Evolutionary conservation across 2,888 invertebrate genomes (phyloP), one percentile per base, ranked within the genome.

Genomic region (Eupithecia subfuscata): DNA sequence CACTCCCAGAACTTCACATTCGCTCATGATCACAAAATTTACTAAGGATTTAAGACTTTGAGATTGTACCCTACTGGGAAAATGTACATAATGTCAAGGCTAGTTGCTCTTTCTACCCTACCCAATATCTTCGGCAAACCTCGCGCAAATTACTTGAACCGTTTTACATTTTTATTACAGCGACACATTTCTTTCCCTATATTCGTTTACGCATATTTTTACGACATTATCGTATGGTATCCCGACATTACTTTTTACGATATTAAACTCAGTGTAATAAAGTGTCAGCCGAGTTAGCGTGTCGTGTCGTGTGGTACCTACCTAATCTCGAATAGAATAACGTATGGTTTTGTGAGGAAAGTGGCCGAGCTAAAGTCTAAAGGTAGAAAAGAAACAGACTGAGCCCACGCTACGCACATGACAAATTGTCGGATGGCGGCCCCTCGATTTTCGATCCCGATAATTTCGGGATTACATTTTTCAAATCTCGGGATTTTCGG

Each of bases 101-200:
- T 12, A 43, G 45, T 63, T 65, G n/a, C 40, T 16, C n/a, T 25
- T 43, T 67, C 67, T 67, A 67, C 40, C 22, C 22, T 5, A 67
- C 8, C n/a, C 22, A 67, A 77, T 56, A 34, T 76, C 77, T 40
- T 34, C 22, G 52, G 79, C 70, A 52, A 74, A 64, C 74, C 77
- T 68, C 77, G 79, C 75, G 79, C 80, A 84, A 85, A 86, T 84
- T 87, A 86, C 85, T 82, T 79, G 25, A 82, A 76, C 81, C 82
- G 84, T 75, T 89, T 88, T 86, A 85, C 88, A 88, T 89, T 88
- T 89, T 88, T 89, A 88, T 87, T 85, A 82, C 84, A 40, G 76
- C 75, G 79, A 79, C 84, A 83, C 80, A 83, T 85, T 83, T 84
- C 83, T 84, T 85, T 82, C 75, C 75, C 77, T 76, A 56, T 56